Evolutionary conservation across 2,797 vertebrate species (phyloP), one percentile per base, ranked within the genome.

Genomic region (Pyrrhura leucotis): DNA sequence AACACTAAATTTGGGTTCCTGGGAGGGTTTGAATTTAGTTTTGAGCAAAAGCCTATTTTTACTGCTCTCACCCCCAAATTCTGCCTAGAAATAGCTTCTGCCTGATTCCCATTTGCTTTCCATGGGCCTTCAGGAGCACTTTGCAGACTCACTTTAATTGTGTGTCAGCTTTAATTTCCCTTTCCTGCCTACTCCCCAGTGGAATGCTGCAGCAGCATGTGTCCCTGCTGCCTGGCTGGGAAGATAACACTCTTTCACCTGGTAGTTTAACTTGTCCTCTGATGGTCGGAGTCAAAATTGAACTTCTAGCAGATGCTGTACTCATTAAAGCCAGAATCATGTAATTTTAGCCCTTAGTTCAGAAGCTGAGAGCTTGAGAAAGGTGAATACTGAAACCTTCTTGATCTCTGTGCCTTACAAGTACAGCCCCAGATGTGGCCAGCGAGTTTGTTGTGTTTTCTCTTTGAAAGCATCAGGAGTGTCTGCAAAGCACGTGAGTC

Each of bases 141-240:
- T 37, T 40, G 51, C 71, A 54, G 83, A 31, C 81, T 86, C 48
- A 29, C 83, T 81, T 48, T 42, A 79, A 74, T 63, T 23, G 51
- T 35, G 45, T 91, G 90, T 88, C 92, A 91, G 90, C 87, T 89
- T 68, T 74, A 61, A 92, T 93, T 96, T 76, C 85, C 90, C 69
- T 50, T 77, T 35, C 62, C 77, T 79, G 71, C 45, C 84, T 51
- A 4, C 76, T 93, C 87, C 87, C 85, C 7, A 1, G 79, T 22
- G 83, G 77, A 11, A 47, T 59, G 58, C 75, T 73, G 80, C 69
- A 53, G 88, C 69, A 93, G 73, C 69, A 14, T 3, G 12, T 15
- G 50, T 48, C 45, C 23, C 78, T 72, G 78, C 86, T 85, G 76
- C 22, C 77, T 66, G 90, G 10, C 22, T 40, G 81, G 78, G 88